These are phyloP conservation scores for Lissocephala sabroskyi DNA, from an alignment of 2,888 invertebrate species.

Conservation along the genomic window DNA sequence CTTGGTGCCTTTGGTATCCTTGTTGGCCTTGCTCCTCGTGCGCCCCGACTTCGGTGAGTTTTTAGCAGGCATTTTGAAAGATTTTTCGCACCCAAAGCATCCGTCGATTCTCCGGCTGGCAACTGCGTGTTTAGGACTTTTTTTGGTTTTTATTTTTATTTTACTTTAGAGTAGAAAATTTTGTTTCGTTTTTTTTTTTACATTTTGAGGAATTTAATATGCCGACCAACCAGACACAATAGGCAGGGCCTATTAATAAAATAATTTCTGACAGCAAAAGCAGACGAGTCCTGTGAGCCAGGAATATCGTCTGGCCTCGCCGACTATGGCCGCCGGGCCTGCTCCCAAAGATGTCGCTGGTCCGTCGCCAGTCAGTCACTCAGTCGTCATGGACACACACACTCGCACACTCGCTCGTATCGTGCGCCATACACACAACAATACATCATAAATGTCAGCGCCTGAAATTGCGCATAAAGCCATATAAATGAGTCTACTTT, in stretches of 20 bases:
- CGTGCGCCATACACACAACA: slow-evolving; percentile 26
- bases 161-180: background rate
- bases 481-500: slow-evolving; percentile 66
- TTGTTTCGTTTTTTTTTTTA: background rate
- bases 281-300: too few species aligned
- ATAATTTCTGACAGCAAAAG: background rate
- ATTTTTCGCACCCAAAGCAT: slow-evolving; percentile 12
- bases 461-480: slow-evolving; percentile 60
- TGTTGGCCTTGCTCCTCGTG: slow-evolving; percentile 3
- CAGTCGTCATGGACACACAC: slow-evolving; percentile 43
- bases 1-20: slow-evolving; percentile 5
- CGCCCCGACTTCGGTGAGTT: slow-evolving; percentile 29
- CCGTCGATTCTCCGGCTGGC: too few species aligned
- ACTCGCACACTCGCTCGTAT: slow-evolving; percentile 9
- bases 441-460: slow-evolving; percentile 67
- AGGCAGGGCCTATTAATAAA: too few species aligned
- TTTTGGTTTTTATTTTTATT: background rate
- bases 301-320: too few species aligned
- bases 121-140: too few species aligned
- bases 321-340: too few species aligned
- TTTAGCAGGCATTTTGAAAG: too few species aligned
- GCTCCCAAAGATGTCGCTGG: too few species aligned
- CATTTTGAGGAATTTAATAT: background rate
- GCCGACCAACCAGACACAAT: slow-evolving; percentile 8
- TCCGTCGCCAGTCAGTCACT: slow-evolving; percentile 13